Conservation (phyloP, 2,113 vertebrate species). For the Oryzias melastigma region DNA sequence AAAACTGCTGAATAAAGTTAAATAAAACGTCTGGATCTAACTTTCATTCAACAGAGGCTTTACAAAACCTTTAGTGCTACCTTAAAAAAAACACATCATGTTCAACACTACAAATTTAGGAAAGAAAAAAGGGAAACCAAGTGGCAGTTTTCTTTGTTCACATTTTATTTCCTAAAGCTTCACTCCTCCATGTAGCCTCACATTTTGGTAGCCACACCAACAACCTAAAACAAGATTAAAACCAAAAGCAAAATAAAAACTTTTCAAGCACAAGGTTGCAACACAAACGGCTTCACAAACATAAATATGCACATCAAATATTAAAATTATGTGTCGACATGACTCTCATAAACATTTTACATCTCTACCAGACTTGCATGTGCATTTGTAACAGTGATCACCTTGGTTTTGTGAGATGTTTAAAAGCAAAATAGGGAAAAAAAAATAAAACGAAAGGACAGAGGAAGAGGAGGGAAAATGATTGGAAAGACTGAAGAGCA, state of each 20-base stretch:
- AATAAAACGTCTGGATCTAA: no score
- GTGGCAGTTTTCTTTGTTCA: conserved; percentile 42
- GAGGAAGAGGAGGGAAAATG: conserved; percentile 20
- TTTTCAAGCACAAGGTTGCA: conserved; percentile 18
- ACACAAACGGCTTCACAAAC: conserved; percentile 35
- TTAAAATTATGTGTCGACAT: not conserved
- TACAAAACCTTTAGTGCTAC: not conserved
- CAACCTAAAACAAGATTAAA: conserved; percentile 37
- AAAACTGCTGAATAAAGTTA: no score
- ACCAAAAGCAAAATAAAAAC: conserved; percentile 31
- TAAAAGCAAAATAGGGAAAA: conserved; percentile 21
- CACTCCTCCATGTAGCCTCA: conserved; percentile 19
- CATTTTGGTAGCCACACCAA: conserved; percentile 37
- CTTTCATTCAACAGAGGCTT: not conserved
- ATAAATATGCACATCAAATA: conserved; percentile 3
- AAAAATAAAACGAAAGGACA: conserved; percentile 13
- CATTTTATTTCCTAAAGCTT: conserved; percentile 66
- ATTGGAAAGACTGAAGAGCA: conserved; percentile 12
- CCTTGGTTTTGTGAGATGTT: conserved; percentile 20
- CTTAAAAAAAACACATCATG: not conserved
- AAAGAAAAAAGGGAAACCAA: conserved; percentile 2
- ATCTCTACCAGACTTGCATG: conserved; percentile 1
- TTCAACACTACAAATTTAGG: not conserved
- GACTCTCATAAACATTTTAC: not conserved
- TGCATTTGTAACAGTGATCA: not conserved